phyloP scores from a whole-genome alignment of 2,888 invertebrate genomes.

The Thymelicus lineola region DNA sequence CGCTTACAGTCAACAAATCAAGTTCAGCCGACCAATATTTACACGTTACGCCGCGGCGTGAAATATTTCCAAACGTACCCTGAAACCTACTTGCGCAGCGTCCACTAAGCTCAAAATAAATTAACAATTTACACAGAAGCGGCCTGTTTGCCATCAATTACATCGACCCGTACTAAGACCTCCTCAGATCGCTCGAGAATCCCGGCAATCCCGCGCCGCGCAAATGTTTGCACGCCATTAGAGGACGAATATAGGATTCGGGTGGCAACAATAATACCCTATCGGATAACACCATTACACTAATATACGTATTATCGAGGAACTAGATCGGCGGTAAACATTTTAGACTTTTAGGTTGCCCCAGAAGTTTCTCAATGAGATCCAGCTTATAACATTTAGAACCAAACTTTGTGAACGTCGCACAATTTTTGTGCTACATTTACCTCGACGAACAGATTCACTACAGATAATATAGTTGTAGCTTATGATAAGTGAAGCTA shows the following conservation, averaged over 20 bases:
- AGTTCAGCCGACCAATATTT: slow-evolving; percentile 21
- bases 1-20: slow-evolving; percentile 19
- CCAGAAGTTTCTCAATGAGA: too few relatives aligned
- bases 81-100: slow-evolving; percentile 20
- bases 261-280: too few relatives aligned
- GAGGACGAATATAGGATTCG: slow-evolving; percentile 43
- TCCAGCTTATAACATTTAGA: too few relatives aligned
- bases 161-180: slow-evolving; percentile 47
- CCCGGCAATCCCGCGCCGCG: slow-evolving; percentile 44
- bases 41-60: slow-evolving; percentile 6
- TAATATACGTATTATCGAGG: too few relatives aligned
- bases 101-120: slow-evolving; percentile 42
- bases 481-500: too few relatives aligned
- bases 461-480: too few relatives aligned
- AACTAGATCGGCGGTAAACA: too few relatives aligned
- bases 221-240: slow-evolving; percentile 71
- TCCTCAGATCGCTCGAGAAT: slow-evolving; percentile 56
- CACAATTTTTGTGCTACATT: too few relatives aligned
- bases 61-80: slow-evolving; percentile 26
- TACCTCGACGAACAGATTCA: too few relatives aligned
- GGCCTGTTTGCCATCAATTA: slow-evolving; percentile 60
- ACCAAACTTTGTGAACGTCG: too few relatives aligned
- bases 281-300: too few relatives aligned
- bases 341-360: too few relatives aligned
- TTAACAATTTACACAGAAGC: slow-evolving; percentile 38